Evolutionary conservation across 2,797 vertebrate species (phyloP).

Genomic region (Danio kyathit): DNA sequence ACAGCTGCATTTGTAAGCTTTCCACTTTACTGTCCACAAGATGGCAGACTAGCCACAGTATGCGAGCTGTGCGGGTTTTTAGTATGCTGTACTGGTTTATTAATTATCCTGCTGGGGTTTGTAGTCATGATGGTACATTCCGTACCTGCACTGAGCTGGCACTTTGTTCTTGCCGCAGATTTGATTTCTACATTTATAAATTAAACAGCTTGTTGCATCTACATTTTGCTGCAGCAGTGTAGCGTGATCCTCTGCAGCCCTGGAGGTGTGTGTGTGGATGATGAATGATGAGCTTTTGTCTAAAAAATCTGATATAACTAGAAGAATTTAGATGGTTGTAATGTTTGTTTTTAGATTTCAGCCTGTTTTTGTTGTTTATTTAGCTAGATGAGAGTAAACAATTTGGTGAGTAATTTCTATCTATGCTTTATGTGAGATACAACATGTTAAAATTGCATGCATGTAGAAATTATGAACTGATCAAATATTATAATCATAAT

Average conservation of each 20-base stretch:
- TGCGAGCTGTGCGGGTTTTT: conserved; percentile 4
- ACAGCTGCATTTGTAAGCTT: background rate
- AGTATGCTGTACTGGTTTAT: conserved; percentile 48
- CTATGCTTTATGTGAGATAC: background rate
- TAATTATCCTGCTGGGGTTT: conserved; percentile 51
- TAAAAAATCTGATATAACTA: conserved; percentile 1
- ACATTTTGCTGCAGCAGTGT: conserved; percentile 31
- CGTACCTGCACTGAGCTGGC: conserved; percentile 41
- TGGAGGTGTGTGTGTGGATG: background rate
- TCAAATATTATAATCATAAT: conserved; percentile 7
- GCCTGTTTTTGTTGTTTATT: background rate
- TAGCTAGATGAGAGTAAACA: background rate
- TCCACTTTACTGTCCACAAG: conserved; percentile 47
- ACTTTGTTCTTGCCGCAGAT: conserved; percentile 46
- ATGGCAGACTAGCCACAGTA: conserved; percentile 48
- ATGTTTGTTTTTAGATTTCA: background rate
- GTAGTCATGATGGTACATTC: conserved; percentile 51
- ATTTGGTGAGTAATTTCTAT: background rate
- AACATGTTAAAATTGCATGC: too few relatives aligned
- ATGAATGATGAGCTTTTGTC: conserved; percentile 1
- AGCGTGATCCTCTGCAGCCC: conserved; percentile 7
- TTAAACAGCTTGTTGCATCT: conserved; percentile 22
- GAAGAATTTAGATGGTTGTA: background rate
- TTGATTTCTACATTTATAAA: conserved; percentile 30
- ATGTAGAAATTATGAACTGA: too few relatives aligned